Base-by-base conservation (phyloP, 2,113 vertebrate genomes). In the Cebidichthys violaceus region DNA sequence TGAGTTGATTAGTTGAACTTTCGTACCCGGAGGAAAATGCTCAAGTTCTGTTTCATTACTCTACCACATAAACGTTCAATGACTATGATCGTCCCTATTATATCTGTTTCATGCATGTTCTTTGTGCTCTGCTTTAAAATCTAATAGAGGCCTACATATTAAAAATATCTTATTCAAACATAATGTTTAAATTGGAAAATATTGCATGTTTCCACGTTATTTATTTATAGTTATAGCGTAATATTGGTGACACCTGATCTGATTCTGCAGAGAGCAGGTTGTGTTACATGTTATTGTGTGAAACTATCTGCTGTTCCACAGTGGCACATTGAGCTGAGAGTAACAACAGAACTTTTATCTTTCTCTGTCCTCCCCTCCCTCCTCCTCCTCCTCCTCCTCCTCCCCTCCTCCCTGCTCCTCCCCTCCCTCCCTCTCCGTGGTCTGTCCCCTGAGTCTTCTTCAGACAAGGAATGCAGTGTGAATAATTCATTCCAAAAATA, bases 401-500 rank as follows among this genome's bases (percentile, higher is more conserved):
- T 77, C 29, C 31, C 54, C 43, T 14, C 10, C 18, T 13, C 35
- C 17, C 65, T 55, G n/a, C 47, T 62, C 1, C 15, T 24, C 20
- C 62, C 52, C 52, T 59, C 1, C 15, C 81, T 79, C 68, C 57
- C 33, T 79, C 71, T 50, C 35, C 11, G 55, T 0, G 0, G 29
- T 31, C 10, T 72, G 20, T 82, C 85, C 74, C 86, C 39, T 17
- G 71, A 77, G 81, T 70, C 60, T 85, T 17, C 83, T 87, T 86
- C 72, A 89, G 69, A 86, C 73, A 41, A 87, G 77, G 74, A 82
- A 83, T 65, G 57, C 35, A 29, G 57, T 71, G 71, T 92, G 79
- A 89, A 92, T 89, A 82, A 91, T 88, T 91, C 54, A 91, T 87
- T 33, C 52, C 77, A 77, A 81, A 87, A 84, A 74, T 88, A 80